These are phyloP conservation scores for Sarotherodon lohbergeri DNA, from an alignment of 2,113 vertebrate species.

Conservation along the genomic window DNA sequence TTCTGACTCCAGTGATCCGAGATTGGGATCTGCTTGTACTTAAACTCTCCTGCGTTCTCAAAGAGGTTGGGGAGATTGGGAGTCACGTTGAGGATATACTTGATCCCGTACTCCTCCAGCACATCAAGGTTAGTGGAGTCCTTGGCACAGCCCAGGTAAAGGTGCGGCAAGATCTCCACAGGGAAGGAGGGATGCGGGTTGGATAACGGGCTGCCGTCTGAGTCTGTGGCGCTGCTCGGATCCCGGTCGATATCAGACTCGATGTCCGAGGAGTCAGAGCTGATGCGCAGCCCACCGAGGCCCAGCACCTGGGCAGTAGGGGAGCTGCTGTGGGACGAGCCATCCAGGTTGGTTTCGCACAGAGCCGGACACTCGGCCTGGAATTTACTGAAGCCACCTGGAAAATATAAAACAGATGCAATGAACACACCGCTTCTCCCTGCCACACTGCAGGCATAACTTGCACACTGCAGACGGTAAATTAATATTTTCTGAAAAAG, in stretches of 20 bases:
- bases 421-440: background rate
- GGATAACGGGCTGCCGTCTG: conserved; percentile 89
- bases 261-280: conserved; percentile 93
- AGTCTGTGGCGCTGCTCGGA: conserved; percentile 90
- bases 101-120: conserved; percentile 97
- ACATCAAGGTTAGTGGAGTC: conserved; percentile 98
- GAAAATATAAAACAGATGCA: background rate
- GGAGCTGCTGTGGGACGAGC: conserved; percentile 78
- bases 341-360: conserved; percentile 91
- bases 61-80: conserved; percentile 98
- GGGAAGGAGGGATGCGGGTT: conserved; percentile 92
- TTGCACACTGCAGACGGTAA: background rate
- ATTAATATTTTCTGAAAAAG: background rate
- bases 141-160: conserved; percentile 95
- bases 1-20: conserved; percentile 99
- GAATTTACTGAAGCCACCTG: conserved; percentile 95
- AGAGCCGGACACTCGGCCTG: conserved; percentile 85
- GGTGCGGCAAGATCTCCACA: conserved; percentile 92
- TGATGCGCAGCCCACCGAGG: conserved; percentile 90
- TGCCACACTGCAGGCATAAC: background rate
- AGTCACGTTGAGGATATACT: conserved; percentile 98
- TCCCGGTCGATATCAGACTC: conserved; percentile 95
- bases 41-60: conserved; percentile 95
- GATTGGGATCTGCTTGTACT: conserved; percentile 99
- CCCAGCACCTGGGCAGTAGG: conserved; percentile 87